Percentiles rank a stretch among this genome's conserved stretches.
Evolutionary conservation across 2,888 invertebrate species (phyloP).

Genomic region (Pinctada fucata): DNA sequence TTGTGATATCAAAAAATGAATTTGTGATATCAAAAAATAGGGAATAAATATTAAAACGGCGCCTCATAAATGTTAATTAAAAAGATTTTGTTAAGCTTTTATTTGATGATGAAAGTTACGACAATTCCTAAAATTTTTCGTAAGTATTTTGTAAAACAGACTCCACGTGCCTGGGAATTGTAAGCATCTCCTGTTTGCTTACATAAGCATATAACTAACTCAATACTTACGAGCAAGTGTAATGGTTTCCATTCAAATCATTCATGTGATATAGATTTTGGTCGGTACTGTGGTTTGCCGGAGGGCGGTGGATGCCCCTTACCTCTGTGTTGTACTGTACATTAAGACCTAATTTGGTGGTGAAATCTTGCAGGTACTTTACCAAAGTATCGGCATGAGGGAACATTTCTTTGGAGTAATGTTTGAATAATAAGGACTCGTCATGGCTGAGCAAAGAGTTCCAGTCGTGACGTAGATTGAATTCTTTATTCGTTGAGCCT

Average conservation of each 20-base stretch:
- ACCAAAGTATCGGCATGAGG: conserved; percentile 67
- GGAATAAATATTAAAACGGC: too few species aligned
- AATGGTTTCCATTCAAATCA: conserved; percentile 71
- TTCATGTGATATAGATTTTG: conserved; percentile 68
- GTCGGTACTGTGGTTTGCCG: conserved; percentile 50
- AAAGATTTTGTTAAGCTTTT: too few species aligned
- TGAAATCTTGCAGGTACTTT: conserved; percentile 74
- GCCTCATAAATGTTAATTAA: too few species aligned
- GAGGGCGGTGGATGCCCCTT: conserved; percentile 51
- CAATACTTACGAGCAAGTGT: conserved; percentile 72
- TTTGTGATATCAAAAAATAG: too few species aligned
- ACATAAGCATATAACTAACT: neutral
- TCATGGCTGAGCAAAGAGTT: conserved; percentile 76
- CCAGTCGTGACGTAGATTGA: conserved; percentile 78
- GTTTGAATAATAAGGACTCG: conserved; percentile 58
- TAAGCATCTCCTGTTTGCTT: too few species aligned
- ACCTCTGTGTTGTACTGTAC: conserved; percentile 75
- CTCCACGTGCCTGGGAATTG: too few species aligned
- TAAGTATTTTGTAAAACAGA: too few species aligned
- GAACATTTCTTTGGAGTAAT: conserved; percentile 70
- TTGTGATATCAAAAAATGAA: too few species aligned
- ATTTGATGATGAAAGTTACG: too few species aligned
- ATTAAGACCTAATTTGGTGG: conserved; percentile 63
- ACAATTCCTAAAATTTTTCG: too few species aligned
- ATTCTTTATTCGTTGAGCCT: conserved; percentile 76